Conservation (phyloP, 1,140 invertebrate species). For the Drosophila melanogaster region DNA sequence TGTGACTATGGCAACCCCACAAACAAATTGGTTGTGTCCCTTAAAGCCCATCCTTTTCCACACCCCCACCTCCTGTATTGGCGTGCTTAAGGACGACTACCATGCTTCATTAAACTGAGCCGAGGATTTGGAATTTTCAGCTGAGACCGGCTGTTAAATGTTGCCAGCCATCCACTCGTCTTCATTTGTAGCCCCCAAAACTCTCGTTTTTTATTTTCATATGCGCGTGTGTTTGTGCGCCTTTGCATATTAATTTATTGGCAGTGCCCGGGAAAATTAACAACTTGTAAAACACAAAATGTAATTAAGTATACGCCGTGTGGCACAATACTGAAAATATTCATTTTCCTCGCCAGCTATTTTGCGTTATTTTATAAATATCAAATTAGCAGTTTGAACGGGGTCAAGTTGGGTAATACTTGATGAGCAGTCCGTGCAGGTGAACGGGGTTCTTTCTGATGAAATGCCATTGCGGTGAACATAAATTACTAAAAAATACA, state of each 20-base stretch:
- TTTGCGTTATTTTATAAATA: constrained; percentile 45
- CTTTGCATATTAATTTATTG: constrained; percentile 51
- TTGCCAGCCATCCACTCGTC: not conserved
- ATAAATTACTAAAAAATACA: constrained; percentile 15
- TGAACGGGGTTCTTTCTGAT: constrained; percentile 28
- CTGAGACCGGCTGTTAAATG: constrained; percentile 49
- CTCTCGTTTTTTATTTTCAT: constrained; percentile 16
- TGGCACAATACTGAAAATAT: constrained; percentile 33
- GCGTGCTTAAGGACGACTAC: constrained; percentile 63
- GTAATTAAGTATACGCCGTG: constrained; percentile 75
- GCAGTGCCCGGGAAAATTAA: constrained; percentile 46
- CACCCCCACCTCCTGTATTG: constrained; percentile 48
- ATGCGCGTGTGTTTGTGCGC: constrained; percentile 6
- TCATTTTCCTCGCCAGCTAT: constrained; percentile 12
- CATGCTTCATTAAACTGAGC: constrained; percentile 53
- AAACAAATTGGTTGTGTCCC: constrained; percentile 68
- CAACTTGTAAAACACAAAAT: constrained; percentile 66
- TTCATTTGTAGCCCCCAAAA: constrained; percentile 15
- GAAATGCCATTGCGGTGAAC: constrained; percentile 43
- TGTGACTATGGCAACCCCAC: constrained; percentile 68
- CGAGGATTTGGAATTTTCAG: constrained; percentile 66
- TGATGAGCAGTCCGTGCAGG: constrained; percentile 22
- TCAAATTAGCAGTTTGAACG: constrained; percentile 46
- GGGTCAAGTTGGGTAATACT: constrained; percentile 42
- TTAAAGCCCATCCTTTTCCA: constrained; percentile 17